phyloP scores from a whole-genome alignment of 2,113 vertebrate genomes.

The Eurypyga helias region DNA sequence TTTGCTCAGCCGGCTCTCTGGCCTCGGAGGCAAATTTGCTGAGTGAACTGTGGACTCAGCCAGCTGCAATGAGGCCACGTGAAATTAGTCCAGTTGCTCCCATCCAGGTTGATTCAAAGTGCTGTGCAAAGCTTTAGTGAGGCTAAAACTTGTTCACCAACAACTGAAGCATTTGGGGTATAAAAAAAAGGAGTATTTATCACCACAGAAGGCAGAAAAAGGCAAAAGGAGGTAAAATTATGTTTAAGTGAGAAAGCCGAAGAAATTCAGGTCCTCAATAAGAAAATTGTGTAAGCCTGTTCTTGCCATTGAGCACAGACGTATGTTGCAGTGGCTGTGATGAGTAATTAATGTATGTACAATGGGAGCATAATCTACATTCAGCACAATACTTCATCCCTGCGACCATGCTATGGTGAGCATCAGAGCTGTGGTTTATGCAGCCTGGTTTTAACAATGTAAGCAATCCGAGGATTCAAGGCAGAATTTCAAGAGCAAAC shows the following conservation, averaged over 20 bases:
- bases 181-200: background rate
- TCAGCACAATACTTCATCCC: background rate
- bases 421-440: background rate
- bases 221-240: background rate
- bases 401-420: background rate
- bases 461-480: background rate
- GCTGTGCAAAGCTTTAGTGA: background rate
- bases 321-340: background rate
- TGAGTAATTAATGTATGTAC: background rate
- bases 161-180: background rate
- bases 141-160: background rate
- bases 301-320: background rate
- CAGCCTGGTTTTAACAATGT: background rate
- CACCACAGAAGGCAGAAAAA: background rate
- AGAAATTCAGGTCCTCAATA: background rate
- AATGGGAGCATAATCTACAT: background rate
- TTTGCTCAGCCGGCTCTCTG: background rate
- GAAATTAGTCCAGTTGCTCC: background rate
- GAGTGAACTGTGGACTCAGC: background rate
- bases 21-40: background rate
- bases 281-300: background rate
- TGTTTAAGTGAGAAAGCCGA: background rate
- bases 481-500: background rate
- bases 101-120: accelerated
- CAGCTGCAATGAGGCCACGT: accelerated